phyloP scores from a whole-genome alignment of 2,797 vertebrate genomes.

The Adrianichthys oophorus region DNA sequence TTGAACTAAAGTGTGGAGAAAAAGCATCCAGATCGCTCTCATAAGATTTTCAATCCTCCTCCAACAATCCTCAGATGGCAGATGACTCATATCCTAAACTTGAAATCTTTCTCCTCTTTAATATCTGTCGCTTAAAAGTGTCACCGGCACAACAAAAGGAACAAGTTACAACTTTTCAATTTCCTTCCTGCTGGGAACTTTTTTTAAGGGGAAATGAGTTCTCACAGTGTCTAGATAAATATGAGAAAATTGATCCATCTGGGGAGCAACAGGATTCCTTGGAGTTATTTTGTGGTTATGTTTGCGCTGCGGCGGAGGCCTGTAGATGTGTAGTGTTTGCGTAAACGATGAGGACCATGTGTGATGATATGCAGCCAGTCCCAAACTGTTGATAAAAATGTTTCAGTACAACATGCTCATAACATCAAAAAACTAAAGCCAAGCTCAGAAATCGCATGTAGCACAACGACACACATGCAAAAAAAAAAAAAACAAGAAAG shows the following conservation, averaged over 20 bases:
- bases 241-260: conserved; percentile 29
- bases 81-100: conserved; percentile 38
- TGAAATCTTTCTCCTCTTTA: conserved; percentile 3
- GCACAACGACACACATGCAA: conserved; percentile 12
- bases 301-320: conserved; percentile 18
- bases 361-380: conserved; percentile 29
- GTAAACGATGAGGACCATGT: conserved; percentile 19
- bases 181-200: conserved; percentile 25
- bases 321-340: conserved; percentile 21
- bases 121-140: conserved; percentile 18
- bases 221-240: conserved; percentile 26
- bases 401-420: conserved; percentile 37
- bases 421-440: conserved; percentile 3
- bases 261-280: conserved; percentile 44
- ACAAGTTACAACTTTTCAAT: conserved; percentile 29
- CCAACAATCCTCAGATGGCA: conserved; percentile 18
- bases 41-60: conserved; percentile 31
- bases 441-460: conserved; percentile 22
- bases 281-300: conserved; percentile 44
- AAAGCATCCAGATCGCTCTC: conserved; percentile 32
- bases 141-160: conserved; percentile 24
- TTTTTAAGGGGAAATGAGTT: conserved; percentile 38
- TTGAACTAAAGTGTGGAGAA: background rate
- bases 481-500: conserved; percentile 3
- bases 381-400: conserved; percentile 32